Base-by-base conservation (phyloP, 2,888 invertebrate genomes). In the Vanessa cardui region DNA sequence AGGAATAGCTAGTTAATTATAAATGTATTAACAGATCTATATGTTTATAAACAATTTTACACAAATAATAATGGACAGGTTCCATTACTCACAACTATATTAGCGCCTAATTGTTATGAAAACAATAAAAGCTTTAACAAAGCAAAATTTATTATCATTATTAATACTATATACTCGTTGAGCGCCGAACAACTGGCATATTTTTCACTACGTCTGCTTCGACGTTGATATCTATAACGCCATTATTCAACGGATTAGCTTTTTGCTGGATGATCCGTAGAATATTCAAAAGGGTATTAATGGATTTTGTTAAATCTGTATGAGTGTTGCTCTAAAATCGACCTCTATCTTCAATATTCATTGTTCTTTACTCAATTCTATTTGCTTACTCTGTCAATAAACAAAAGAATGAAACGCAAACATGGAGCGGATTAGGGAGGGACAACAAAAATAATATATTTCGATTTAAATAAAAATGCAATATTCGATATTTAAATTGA, bases 241-340 rank as follows among this genome's bases (percentile, higher is more conserved):
- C 85, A 90, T 91, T 92, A 90, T 91, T 90, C 90, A 85, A 76
- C 74, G 89, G 91, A 92, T 92, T 90, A 92, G 88, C 90, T 89
- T 88, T 90, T 88, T 88, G 83, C 84, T 81, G 87, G 84, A 89
- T 88, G 85, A 88, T 80, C 83, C 83, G 85, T 84, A 83, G 88
- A 89, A 88, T 89, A 90, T 92, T 90, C 89, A 91, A 90, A 89
- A 86, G 86, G 85, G 86, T 83, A 87, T 89, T 88, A 90, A 87
- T 87, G 88, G 87, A 88, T 88, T 88, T 83, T 74, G 79, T 81
- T 80, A 73, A 83, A 82, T 83, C 82, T 82, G 77, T 82, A 80
- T 78, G 74, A 81, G 74, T 78, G 78, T 81, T 76, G 71, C 73
- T 78, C 77, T 81, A 74, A 78, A 81, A 83, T 82, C 76, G 74